These are phyloP conservation scores for Cottoperca gobio DNA, from an alignment of 2,797 vertebrate genomes.

Conservation along the genomic window DNA sequence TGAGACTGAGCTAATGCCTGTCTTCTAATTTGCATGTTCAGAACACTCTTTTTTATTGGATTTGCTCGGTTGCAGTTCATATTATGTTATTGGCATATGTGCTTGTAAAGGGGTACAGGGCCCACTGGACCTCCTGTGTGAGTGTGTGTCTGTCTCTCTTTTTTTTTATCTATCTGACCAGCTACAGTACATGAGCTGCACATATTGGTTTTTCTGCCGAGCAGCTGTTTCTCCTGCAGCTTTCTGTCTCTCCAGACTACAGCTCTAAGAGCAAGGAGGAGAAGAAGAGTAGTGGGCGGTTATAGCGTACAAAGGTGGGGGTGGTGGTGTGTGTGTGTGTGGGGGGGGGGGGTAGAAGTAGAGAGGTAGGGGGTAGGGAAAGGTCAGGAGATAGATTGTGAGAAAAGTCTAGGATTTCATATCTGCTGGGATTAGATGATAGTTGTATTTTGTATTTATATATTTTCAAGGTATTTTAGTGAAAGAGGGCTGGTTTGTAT, in stretches of 20 bases:
- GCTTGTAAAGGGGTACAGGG: conserved; percentile 33
- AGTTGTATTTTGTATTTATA: conserved; percentile 57
- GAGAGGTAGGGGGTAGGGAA: conserved; percentile 53
- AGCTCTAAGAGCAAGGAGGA: conserved; percentile 40
- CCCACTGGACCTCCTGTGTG: conserved; percentile 44
- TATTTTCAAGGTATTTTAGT: conserved; percentile 51
- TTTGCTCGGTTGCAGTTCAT: conserved; percentile 69
- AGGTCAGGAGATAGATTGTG: conserved; percentile 72
- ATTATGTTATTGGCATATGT: conserved; percentile 58
- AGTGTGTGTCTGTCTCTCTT: neutral
- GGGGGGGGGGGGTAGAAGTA: conserved; percentile 25
- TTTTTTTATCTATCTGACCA: conserved; percentile 52
- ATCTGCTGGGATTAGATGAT: conserved; percentile 57
- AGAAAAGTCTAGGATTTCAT: conserved; percentile 74
- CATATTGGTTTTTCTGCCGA: conserved; percentile 63
- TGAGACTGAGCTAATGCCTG: conserved; percentile 64
- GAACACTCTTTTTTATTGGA: conserved; percentile 62
- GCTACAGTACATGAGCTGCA: conserved; percentile 45
- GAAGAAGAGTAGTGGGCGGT: conserved; percentile 15
- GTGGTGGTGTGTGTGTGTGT: no score
- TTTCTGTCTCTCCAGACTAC: conserved; percentile 68
- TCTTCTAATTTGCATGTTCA: conserved; percentile 68
- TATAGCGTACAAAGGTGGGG: conserved; percentile 3
- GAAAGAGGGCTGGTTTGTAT: conserved; percentile 31
- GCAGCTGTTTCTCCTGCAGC: conserved; percentile 76